Evolutionary conservation across 53 echinoderm and acorn worm species (phyloP), one percentile per base, ranked within the genome.

Genomic region (Stichopus horrens): DNA sequence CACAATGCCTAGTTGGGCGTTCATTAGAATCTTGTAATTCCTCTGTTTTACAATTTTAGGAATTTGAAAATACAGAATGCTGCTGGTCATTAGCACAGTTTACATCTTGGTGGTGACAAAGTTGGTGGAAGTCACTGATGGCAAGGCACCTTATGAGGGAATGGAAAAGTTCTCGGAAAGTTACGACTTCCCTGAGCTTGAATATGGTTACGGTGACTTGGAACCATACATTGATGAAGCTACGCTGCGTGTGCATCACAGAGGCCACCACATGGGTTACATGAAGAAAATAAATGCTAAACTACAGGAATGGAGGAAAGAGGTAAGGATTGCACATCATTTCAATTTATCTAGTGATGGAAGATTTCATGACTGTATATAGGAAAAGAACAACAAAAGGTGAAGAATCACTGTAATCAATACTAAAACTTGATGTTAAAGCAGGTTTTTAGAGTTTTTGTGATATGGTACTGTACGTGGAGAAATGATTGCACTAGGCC

Each of bases 201-300:
- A 91, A 10, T 91, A 89, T 87, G 91, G 58, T 55, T 91, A 93
- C 23, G 90, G 73, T 5, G 91, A 87, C 76, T 76, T 94, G 37
- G 94, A 92, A 55, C 94, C 94, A 21, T 94, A 90, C 55, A 88
- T 94, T 19, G 94, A 94, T 74, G 87, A 75, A 23, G 92, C 86
- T 7, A 94, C 94, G 16, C 53, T 94, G 10, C 82, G 81, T 18
- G 92, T 92, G 14, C 94, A 94, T 73, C 92, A 94, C 58, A 52
- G 75, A 14, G 94, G 94, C 21, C 94, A 94, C 21, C 92, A 92
- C 20, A 83, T 76, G 58, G 92, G 92, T 6, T 94, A 94, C 74
- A 92, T 90, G 77, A 89, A 67, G 11, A 85, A 85, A 66, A 85
- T 85, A 9, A 85, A 85, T 67, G 57, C 67, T 88, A 94, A 85